phyloP scores from a whole-genome alignment of 2,888 invertebrate genomes.

The Drosophila borealis region DNA sequence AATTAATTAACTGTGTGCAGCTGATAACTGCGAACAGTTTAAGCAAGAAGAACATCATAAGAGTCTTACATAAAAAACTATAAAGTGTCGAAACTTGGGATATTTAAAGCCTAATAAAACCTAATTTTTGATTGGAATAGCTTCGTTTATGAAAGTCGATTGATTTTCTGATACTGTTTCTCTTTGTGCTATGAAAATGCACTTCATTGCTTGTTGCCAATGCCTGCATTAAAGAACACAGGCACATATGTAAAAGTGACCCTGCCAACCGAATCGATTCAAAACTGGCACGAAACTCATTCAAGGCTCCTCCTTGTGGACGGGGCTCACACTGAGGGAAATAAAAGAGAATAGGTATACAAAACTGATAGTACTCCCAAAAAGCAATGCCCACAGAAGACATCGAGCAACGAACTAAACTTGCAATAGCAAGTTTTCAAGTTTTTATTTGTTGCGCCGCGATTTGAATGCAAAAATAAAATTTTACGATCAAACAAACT shows the following conservation, averaged over 20 bases:
- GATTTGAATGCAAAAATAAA: slow-evolving; percentile 76
- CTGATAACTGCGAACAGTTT: too few relatives aligned
- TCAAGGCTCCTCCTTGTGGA: slow-evolving; percentile 30
- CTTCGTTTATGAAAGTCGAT: too few relatives aligned
- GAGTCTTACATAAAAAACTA: too few relatives aligned
- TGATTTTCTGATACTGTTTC: neutral
- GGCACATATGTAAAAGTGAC: slow-evolving; percentile 18
- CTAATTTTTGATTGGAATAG: too few relatives aligned
- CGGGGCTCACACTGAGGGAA: neutral
- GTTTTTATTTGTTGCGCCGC: slow-evolving; percentile 58
- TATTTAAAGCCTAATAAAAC: too few relatives aligned
- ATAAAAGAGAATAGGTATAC: slow-evolving; percentile 1
- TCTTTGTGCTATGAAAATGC: slow-evolving; percentile 24
- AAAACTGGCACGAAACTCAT: slow-evolving; percentile 38
- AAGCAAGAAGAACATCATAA: too few relatives aligned
- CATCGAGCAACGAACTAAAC: slow-evolving; percentile 30
- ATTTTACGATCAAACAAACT: slow-evolving; percentile 79
- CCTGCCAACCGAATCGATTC: slow-evolving; percentile 25
- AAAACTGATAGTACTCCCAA: slow-evolving; percentile 9
- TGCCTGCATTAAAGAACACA: slow-evolving; percentile 1
- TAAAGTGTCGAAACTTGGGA: too few relatives aligned
- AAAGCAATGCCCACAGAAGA: slow-evolving; percentile 29
- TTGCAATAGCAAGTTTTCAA: slow-evolving; percentile 59
- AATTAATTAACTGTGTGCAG: too few relatives aligned
- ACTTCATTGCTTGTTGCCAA: slow-evolving; percentile 29